Percentiles rank a stretch among this genome's conserved stretches.
Evolutionary conservation across 2,113 vertebrate genomes (phyloP).

Genomic region (Apus apus): DNA sequence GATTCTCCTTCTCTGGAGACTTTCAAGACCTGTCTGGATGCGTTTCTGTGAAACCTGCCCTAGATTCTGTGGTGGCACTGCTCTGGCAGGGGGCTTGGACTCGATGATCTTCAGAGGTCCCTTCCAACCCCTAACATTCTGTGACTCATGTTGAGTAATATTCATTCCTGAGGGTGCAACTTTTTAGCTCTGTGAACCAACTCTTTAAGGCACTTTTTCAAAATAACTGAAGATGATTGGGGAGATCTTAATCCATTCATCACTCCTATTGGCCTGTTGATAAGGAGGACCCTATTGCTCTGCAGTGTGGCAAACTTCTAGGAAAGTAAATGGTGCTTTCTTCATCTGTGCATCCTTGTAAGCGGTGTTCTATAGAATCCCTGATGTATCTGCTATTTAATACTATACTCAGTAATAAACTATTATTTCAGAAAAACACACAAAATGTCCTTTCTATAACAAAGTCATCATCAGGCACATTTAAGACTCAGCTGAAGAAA

Average conservation of each 20-base stretch:
- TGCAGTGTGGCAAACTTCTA: background rate
- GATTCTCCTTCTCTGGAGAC: too few species aligned
- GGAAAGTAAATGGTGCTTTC: background rate
- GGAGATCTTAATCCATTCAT: background rate
- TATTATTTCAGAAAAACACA: background rate
- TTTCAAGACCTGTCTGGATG: too few species aligned
- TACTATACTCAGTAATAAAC: background rate
- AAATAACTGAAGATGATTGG: background rate
- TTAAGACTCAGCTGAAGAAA: background rate
- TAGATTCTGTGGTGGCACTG: too few species aligned
- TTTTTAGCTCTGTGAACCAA: background rate
- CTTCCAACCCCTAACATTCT: too few species aligned
- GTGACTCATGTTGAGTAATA: background rate
- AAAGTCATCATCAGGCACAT: background rate
- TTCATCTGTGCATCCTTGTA: background rate
- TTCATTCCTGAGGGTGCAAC: background rate
- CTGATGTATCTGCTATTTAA: background rate
- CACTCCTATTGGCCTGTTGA: background rate
- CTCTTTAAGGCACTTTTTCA: background rate
- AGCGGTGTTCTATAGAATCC: background rate
- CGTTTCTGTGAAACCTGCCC: too few species aligned
- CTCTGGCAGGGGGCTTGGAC: too few species aligned
- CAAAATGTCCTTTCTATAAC: background rate
- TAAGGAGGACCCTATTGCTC: background rate
- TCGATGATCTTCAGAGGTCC: too few species aligned